Evolutionary conservation across 2,888 invertebrate species (phyloP).

Genomic region (Amphipyra berbera): DNA sequence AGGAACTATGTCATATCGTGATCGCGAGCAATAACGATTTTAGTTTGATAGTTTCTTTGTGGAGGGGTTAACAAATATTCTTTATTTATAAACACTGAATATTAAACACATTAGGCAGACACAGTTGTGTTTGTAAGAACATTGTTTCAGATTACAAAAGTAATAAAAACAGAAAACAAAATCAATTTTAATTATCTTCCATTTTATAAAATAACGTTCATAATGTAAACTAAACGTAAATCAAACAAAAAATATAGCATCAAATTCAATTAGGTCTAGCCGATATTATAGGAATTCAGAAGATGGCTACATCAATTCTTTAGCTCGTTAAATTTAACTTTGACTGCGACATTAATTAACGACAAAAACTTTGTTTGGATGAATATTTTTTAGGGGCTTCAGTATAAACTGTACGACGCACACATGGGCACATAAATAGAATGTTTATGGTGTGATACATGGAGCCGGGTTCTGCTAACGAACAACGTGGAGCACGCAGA

Average conservation of each 20-base stretch:
- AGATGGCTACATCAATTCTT: slow-evolving; percentile 36
- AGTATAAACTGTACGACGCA: slow-evolving; percentile 25
- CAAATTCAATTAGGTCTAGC: slow-evolving; percentile 29
- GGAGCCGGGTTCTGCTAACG: slow-evolving; percentile 16
- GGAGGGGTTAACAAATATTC: slow-evolving; percentile 40
- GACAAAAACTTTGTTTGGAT: slow-evolving; percentile 42
- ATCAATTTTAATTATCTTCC: neutral
- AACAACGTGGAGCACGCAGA: slow-evolving; percentile 63
- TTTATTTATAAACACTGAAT: slow-evolving; percentile 36
- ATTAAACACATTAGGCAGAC: slow-evolving; percentile 4
- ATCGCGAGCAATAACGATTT: slow-evolving; percentile 45
- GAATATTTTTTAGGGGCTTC: slow-evolving; percentile 30
- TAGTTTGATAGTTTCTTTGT: slow-evolving; percentile 51
- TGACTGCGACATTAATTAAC: slow-evolving; percentile 51
- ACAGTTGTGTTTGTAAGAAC: slow-evolving; percentile 11
- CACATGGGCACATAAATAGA: slow-evolving; percentile 41
- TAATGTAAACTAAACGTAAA: slow-evolving; percentile 3
- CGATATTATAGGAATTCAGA: slow-evolving; percentile 32
- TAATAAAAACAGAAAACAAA: neutral
- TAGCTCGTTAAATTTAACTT: slow-evolving; percentile 45
- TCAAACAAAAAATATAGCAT: slow-evolving; percentile 18
- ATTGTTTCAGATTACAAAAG: neutral
- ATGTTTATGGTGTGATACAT: slow-evolving; percentile 38
- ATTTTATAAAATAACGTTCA: slow-evolving; percentile 3
- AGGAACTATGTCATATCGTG: slow-evolving; percentile 54